These are phyloP conservation scores for Drosophila ogumai DNA, from an alignment of 1,140 invertebrate genomes.

Conservation along the genomic window DNA sequence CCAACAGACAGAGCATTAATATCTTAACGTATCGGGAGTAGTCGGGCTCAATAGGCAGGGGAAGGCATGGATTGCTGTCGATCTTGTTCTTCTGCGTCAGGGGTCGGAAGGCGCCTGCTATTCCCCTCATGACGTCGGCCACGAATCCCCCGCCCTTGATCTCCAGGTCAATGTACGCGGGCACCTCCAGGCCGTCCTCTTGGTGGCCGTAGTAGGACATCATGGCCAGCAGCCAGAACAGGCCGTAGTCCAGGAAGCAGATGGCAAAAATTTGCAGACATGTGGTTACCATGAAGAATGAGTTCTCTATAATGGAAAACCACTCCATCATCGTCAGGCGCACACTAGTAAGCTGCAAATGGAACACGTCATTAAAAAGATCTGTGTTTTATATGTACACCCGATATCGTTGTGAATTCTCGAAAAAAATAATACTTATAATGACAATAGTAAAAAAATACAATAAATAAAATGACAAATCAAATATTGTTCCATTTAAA, in stretches of 20 bases:
- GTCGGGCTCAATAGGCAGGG: slow-evolving; percentile 88
- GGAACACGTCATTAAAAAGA: neutral
- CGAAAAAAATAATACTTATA: too few relatives aligned
- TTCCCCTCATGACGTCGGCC: slow-evolving; percentile 87
- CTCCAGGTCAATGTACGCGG: slow-evolving; percentile 66
- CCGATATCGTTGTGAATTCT: too few relatives aligned
- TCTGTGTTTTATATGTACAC: neutral
- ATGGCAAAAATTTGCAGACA: slow-evolving; percentile 39
- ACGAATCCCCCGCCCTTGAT: slow-evolving; percentile 87
- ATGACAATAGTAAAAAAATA: too few relatives aligned
- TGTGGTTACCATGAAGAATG: slow-evolving; percentile 34
- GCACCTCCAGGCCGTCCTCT: slow-evolving; percentile 85
- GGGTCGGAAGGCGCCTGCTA: slow-evolving; percentile 87
- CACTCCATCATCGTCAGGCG: slow-evolving; percentile 87
- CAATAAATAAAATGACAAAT: too few relatives aligned
- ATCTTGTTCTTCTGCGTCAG: slow-evolving; percentile 86
- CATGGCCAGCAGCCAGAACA: slow-evolving; percentile 90
- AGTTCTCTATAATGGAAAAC: slow-evolving; percentile 15
- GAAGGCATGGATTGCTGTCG: slow-evolving; percentile 88
- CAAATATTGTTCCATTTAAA: too few relatives aligned
- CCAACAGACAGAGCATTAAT: slow-evolving; percentile 86
- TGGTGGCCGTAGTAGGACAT: slow-evolving; percentile 89
- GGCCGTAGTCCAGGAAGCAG: slow-evolving; percentile 68
- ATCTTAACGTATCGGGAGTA: slow-evolving; percentile 88
- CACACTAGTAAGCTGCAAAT: slow-evolving; percentile 86